Evolutionary conservation across 2,113 vertebrate species (phyloP).

Genomic region (Ameiurus melas): DNA sequence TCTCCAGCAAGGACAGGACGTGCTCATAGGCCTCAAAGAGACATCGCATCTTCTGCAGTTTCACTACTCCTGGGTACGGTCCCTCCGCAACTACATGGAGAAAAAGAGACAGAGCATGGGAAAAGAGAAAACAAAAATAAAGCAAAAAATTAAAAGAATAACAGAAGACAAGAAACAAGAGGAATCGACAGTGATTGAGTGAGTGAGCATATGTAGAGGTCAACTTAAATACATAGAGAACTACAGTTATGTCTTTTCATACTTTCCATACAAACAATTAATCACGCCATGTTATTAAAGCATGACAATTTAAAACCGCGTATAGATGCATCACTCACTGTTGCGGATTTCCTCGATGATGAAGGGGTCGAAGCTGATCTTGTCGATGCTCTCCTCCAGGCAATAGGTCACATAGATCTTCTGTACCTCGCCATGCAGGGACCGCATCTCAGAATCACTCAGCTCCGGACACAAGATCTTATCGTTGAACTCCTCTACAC

Average conservation of each 20-base stretch:
- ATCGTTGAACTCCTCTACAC: constrained; percentile 95
- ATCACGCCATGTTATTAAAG: not conserved
- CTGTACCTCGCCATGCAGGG: constrained; percentile 85
- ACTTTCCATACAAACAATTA: not conserved
- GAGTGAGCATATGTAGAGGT: too few species aligned
- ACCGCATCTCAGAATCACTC: constrained; percentile 81
- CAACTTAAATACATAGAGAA: not conserved
- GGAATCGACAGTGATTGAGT: too few species aligned
- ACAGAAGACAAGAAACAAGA: not conserved
- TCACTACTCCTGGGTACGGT: constrained; percentile 83
- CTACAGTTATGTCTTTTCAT: not conserved
- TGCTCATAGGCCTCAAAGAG: constrained; percentile 97
- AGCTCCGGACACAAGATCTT: constrained; percentile 90
- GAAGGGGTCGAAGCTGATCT: constrained; percentile 89
- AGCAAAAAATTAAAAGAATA: not conserved
- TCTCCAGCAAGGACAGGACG: constrained; percentile 90
- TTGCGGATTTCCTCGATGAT: constrained; percentile 90
- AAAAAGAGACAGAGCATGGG: not conserved
- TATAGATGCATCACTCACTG: constrained; percentile 74
- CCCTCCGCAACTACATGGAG: constrained; percentile 81
- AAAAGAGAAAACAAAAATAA: not conserved
- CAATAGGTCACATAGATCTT: constrained; percentile 92
- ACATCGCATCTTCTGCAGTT: constrained; percentile 89
- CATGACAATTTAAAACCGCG: not conserved
- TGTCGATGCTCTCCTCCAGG: constrained; percentile 92